Conservation (phyloP, 2,113 vertebrate genomes). For the Eleginops maclovinus region DNA sequence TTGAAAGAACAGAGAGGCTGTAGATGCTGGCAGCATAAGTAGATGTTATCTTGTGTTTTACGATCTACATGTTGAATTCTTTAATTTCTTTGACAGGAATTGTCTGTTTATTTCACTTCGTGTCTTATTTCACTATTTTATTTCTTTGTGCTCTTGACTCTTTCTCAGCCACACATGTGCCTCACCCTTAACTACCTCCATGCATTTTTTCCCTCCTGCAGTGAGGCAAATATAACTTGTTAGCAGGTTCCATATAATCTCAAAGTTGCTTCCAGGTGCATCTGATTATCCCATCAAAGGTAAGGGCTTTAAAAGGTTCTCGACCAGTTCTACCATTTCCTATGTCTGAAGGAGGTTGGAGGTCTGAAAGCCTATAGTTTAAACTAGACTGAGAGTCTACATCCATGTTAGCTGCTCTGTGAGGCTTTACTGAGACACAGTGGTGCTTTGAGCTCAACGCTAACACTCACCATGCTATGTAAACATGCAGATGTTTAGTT, state of each 20-base stretch:
- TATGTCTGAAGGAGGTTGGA: background rate
- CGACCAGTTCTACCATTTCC: background rate
- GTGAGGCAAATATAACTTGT: background rate
- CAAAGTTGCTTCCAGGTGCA: slow-evolving; percentile 16
- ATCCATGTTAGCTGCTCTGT: background rate
- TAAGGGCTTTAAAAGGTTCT: background rate
- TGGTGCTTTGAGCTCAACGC: background rate
- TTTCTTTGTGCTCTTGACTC: background rate
- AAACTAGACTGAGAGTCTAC: background rate
- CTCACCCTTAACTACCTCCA: background rate
- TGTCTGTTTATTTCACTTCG: background rate
- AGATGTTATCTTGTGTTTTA: slow-evolving; percentile 21
- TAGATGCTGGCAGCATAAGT: background rate
- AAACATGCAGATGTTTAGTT: background rate
- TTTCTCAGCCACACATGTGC: slow-evolving; percentile 25
- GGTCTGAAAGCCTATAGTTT: background rate
- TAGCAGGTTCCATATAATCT: slow-evolving; percentile 14
- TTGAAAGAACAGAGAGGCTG: slow-evolving; percentile 31
- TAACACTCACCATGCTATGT: background rate
- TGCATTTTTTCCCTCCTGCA: background rate
- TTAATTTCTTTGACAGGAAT: background rate
- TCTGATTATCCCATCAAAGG: slow-evolving; percentile 22
- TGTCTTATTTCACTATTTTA: background rate
- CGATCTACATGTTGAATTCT: background rate
- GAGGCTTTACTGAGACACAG: background rate